Evolutionary conservation across 2,888 invertebrate genomes (phyloP).

Genomic region (Spilosoma lubricipeda): DNA sequence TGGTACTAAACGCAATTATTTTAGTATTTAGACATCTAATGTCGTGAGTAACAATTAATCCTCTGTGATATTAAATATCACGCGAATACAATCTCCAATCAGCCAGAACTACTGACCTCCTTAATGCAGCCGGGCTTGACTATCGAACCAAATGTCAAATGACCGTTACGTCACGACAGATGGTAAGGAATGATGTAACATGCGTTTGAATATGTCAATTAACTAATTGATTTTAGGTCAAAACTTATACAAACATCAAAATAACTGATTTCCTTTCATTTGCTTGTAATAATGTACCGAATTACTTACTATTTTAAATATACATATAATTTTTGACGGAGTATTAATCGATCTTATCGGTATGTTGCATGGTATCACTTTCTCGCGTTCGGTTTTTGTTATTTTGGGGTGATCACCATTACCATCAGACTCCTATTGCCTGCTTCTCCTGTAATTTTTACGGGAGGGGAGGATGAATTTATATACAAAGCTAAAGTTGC

Average conservation of each 20-base stretch:
- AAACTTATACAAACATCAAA: neutral
- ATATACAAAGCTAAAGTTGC: no score
- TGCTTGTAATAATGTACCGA: neutral
- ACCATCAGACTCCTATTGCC: no score
- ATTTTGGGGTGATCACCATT: no score
- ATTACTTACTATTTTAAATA: neutral
- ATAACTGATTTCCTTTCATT: slow-evolving; percentile 6
- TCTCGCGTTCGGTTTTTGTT: no score
- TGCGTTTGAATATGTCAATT: slow-evolving; percentile 17
- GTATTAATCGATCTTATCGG: no score
- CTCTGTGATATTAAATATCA: neutral
- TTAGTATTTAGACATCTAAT: neutral
- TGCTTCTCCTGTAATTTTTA: no score
- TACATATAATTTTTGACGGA: no score
- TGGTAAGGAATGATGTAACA: slow-evolving; percentile 1
- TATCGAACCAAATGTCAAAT: slow-evolving; percentile 4
- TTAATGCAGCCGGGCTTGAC: neutral
- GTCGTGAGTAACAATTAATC: neutral
- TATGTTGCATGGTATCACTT: neutral
- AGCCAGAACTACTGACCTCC: neutral
- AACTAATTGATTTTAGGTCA: slow-evolving; percentile 6
- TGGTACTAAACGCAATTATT: no score
- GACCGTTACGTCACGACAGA: slow-evolving; percentile 8
- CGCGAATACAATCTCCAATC: neutral
- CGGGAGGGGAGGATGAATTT: no score